Evolutionary conservation across 2,113 vertebrate species (phyloP).

Genomic region (Microcebus lehilahytsara): DNA sequence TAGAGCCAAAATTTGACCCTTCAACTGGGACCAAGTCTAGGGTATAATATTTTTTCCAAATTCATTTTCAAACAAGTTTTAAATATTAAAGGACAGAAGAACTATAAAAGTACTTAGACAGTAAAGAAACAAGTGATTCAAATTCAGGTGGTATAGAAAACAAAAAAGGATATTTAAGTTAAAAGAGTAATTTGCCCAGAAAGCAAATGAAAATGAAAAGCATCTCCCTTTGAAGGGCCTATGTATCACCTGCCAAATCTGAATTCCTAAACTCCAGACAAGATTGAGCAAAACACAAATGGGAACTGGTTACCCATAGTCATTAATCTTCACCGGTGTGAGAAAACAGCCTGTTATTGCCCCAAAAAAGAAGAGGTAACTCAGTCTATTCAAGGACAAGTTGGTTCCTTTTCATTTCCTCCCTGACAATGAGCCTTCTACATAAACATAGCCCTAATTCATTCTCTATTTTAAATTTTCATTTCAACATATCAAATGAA

Average conservation of each 20-base stretch:
- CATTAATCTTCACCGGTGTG: not conserved
- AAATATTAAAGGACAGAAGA: slow-evolving; percentile 47
- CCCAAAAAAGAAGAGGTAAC: not conserved
- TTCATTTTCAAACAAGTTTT: slow-evolving; percentile 38
- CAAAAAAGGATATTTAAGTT: not conserved
- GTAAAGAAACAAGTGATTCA: not conserved
- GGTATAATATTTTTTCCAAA: not conserved
- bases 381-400: slow-evolving; percentile 18
- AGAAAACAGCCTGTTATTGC: not conserved
- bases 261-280: slow-evolving; percentile 8
- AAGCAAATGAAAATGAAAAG: slow-evolving; percentile 15
- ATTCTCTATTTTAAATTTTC: slow-evolving; percentile 28
- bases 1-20: not conserved
- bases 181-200: not conserved
- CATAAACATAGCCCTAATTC: not conserved
- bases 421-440: not conserved
- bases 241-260: not conserved
- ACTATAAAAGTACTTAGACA: slow-evolving; percentile 23
- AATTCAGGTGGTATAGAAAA: slow-evolving; percentile 34
- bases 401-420: not conserved
- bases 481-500: slow-evolving; percentile 9
- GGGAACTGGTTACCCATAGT: not conserved
- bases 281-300: slow-evolving; percentile 19
- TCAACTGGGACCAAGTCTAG: slow-evolving; percentile 7
- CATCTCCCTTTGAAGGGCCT: not conserved